phyloP scores from a whole-genome alignment of 1,140 invertebrate genomes.

The Brachionus calyciflorus region DNA sequence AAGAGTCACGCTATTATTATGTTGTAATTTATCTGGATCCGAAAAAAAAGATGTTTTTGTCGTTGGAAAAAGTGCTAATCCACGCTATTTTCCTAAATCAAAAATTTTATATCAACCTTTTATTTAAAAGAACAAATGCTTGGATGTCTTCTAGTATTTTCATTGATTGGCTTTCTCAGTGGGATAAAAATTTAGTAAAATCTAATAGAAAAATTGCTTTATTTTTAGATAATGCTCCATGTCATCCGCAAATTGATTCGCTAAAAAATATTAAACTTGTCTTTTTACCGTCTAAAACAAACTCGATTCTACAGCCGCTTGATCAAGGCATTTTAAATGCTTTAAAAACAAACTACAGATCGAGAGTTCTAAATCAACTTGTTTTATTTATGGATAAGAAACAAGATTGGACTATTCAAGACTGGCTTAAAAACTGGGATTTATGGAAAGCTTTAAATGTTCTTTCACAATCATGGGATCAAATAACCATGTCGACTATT shows the following conservation, averaged over 20 bases:
- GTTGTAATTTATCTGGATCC: neutral
- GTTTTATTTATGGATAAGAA: constrained; percentile 22
- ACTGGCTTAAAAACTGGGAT: constrained; percentile 15
- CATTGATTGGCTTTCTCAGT: neutral
- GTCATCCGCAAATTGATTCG: neutral
- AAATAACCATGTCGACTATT: neutral
- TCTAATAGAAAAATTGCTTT: neutral
- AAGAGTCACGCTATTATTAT: neutral
- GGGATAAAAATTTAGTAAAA: neutral
- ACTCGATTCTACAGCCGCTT: neutral
- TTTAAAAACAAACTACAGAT: neutral
- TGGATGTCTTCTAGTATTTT: neutral
- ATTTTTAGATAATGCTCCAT: neutral
- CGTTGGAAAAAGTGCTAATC: neutral
- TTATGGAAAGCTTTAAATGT: constrained; percentile 3
- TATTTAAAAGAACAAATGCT: neutral
- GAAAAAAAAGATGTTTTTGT: neutral
- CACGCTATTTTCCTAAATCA: neutral
- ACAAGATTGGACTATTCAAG: neutral
- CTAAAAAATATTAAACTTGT: neutral
- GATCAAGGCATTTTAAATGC: neutral
- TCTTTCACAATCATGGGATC: neutral
- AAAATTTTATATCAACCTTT: neutral
- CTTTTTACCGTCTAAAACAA: neutral
- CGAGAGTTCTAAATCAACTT: neutral